Percentiles rank a stretch among this genome's conserved stretches.
Evolutionary conservation across 1,140 invertebrate genomes (phyloP).

Genomic region (Danaus plexippus): DNA sequence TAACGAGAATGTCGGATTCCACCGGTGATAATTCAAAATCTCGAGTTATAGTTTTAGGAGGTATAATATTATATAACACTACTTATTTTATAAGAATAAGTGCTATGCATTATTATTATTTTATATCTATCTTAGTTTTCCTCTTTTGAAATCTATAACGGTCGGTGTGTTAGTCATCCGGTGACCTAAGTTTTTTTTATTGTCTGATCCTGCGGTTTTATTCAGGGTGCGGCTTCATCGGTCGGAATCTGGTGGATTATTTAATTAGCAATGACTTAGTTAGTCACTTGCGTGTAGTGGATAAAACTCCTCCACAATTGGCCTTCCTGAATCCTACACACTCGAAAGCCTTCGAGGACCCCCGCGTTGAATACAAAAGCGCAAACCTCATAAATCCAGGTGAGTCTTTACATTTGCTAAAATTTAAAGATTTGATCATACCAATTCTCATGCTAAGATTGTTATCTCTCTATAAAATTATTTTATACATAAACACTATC

Average conservation of each 20-base stretch:
- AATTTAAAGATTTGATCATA: no score
- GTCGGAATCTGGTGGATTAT: constrained; percentile 88
- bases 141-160: constrained; percentile 47
- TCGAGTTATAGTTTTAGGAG: constrained; percentile 62
- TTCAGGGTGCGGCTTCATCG: constrained; percentile 93
- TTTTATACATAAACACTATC: no score
- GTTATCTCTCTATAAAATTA: no score
- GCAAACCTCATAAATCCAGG: constrained; percentile 91
- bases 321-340: constrained; percentile 89
- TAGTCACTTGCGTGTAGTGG: constrained; percentile 83
- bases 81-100: neutral
- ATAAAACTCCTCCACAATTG: constrained; percentile 93
- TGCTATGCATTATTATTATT: constrained; percentile 1
- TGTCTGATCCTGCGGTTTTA: constrained; percentile 34
- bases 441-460: no score
- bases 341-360: constrained; percentile 76
- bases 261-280: constrained; percentile 84
- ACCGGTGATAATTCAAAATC: constrained; percentile 65
- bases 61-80: constrained; percentile 28
- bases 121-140: neutral
- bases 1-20: constrained; percentile 58
- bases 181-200: constrained; percentile 42
- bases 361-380: constrained; percentile 90
- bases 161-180: constrained; percentile 62
- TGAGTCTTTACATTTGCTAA: constrained; percentile 61